phyloP scores from a whole-genome alignment of 2,113 vertebrate genomes.

The Pseudorectes ferrugineus region DNA sequence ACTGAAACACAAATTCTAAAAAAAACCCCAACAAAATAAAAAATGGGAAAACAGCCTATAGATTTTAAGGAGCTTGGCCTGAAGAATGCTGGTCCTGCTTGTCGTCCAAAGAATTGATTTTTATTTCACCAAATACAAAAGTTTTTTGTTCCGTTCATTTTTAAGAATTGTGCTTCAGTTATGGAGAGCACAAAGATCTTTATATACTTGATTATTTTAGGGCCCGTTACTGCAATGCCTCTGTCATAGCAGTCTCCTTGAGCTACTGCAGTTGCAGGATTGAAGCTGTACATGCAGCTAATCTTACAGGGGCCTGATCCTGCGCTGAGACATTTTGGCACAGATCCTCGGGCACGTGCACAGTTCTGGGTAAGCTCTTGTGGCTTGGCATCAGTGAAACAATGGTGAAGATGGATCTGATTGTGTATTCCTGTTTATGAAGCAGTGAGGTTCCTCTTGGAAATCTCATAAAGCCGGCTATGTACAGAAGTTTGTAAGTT shows the following conservation, averaged over 20 bases:
- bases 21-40: accelerated
- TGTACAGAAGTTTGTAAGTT: background rate
- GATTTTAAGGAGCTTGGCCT: background rate
- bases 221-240: background rate
- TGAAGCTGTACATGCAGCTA: background rate
- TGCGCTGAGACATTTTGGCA: background rate
- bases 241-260: background rate
- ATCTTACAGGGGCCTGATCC: background rate
- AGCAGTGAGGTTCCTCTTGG: background rate
- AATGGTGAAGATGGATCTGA: background rate
- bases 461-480: background rate
- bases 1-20: background rate
- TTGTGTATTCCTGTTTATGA: background rate
- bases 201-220: background rate
- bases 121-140: background rate
- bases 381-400: slow-evolving; percentile 4
- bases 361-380: background rate
- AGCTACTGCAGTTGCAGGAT: background rate
- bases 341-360: background rate
- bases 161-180: slow-evolving; percentile 6
- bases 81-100: background rate
- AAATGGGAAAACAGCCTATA: background rate
- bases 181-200: background rate
- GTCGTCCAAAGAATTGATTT: background rate
- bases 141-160: background rate